Percentiles rank a stretch among this genome's conserved stretches.
Conservation (phyloP, 2,888 invertebrate species). For the Nemotelus pantherinus region DNA sequence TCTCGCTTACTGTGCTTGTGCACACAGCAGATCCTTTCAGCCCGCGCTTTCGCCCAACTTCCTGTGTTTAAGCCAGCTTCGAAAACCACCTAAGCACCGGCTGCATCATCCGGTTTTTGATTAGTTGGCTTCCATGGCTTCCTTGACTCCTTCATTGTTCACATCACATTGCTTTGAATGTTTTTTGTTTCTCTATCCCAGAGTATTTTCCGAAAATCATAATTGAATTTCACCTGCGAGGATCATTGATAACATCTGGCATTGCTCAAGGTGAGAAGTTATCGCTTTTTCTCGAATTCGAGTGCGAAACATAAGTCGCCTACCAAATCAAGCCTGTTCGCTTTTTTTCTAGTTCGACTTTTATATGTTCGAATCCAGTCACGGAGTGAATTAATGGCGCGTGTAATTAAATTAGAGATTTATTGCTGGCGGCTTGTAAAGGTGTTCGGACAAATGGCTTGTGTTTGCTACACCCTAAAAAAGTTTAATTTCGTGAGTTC, state of each 20-base stretch:
- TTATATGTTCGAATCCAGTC: slow-evolving; percentile 44
- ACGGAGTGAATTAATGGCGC: slow-evolving; percentile 49
- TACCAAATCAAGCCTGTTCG: slow-evolving; percentile 6
- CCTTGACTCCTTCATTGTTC: neutral
- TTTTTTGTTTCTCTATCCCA: neutral
- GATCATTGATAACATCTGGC: slow-evolving; percentile 13
- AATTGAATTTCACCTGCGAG: slow-evolving; percentile 1
- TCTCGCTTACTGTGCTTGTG: neutral
- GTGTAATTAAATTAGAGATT: slow-evolving; percentile 50
- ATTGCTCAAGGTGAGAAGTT: neutral
- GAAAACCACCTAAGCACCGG: neutral
- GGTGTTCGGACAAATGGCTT: slow-evolving; percentile 34
- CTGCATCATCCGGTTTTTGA: neutral
- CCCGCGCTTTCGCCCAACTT: neutral
- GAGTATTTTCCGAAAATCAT: neutral
- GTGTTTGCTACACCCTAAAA: slow-evolving; percentile 22
- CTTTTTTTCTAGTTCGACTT: slow-evolving; percentile 37
- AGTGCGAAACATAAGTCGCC: slow-evolving; percentile 44
- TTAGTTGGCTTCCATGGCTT: neutral
- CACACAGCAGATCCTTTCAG: neutral
- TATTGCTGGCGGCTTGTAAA: slow-evolving; percentile 44
- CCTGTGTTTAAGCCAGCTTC: neutral
- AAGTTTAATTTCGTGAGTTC: slow-evolving; percentile 22
- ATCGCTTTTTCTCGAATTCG: slow-evolving; percentile 26
- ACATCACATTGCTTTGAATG: neutral